Evolutionary conservation across 2,888 invertebrate species (phyloP).

Genomic region (Epinotia brunnichana): DNA sequence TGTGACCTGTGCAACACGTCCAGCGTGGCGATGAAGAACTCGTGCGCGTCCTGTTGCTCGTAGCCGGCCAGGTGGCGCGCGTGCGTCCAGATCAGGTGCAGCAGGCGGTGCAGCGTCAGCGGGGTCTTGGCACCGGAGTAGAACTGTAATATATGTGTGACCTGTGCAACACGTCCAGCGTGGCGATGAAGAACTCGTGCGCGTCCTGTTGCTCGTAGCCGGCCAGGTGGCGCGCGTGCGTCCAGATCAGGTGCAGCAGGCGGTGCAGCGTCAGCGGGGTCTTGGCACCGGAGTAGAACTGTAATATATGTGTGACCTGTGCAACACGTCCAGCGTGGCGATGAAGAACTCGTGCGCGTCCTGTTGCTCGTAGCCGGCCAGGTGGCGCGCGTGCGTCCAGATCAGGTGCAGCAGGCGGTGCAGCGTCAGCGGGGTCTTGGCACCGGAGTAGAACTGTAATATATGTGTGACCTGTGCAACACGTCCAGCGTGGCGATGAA

Average conservation of each 20-base stretch:
- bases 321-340: constrained; percentile 95
- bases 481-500: constrained; percentile 97
- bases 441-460: constrained; percentile 93
- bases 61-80: constrained; percentile 96
- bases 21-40: constrained; percentile 98
- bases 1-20: constrained; percentile 92
- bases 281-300: constrained; percentile 96
- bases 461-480: constrained; percentile 86
- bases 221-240: constrained; percentile 96
- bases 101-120: constrained; percentile 92
- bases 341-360: constrained; percentile 99
- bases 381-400: constrained; percentile 97
- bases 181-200: constrained; percentile 99
- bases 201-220: constrained; percentile 99
- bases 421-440: constrained; percentile 93
- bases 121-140: constrained; percentile 96
- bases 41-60: constrained; percentile 99
- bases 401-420: constrained; percentile 95
- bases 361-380: constrained; percentile 98
- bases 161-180: constrained; percentile 95
- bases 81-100: constrained; percentile 98
- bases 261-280: constrained; percentile 95
- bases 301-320: constrained; percentile 79
- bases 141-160: constrained; percentile 85
- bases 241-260: constrained; percentile 97